Percentiles rank a stretch among this genome's conserved stretches.
Evolutionary conservation across 2,888 invertebrate species (phyloP).

Genomic region (Mythimna lalbum): DNA sequence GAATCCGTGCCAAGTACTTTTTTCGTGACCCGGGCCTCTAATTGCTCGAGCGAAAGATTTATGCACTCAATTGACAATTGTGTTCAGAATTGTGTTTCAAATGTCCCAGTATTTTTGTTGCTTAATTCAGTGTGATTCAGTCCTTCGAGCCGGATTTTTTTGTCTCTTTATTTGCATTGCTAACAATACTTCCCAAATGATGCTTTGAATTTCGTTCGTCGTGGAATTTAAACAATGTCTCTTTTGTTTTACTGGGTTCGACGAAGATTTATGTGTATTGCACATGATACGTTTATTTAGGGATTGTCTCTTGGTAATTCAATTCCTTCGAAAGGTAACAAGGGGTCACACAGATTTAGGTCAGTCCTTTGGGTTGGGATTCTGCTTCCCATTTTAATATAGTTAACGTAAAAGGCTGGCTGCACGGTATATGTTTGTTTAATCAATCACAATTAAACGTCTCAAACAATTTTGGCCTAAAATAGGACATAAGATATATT

Average conservation of each 20-base stretch:
- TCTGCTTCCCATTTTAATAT: no score
- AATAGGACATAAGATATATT: no score
- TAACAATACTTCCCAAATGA: conserved; percentile 57
- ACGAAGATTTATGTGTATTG: conserved; percentile 38
- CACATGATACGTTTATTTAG: conserved; percentile 26
- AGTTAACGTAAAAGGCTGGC: no score
- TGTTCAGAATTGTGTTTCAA: conserved; percentile 44
- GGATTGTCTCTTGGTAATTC: conserved; percentile 9
- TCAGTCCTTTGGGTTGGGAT: not conserved
- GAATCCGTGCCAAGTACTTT: conserved; percentile 56
- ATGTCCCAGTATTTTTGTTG: conserved; percentile 49
- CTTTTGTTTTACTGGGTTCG: conserved; percentile 43
- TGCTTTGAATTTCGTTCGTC: conserved; percentile 49
- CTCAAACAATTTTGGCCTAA: no score
- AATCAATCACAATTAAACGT: not conserved
- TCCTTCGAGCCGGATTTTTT: conserved; percentile 49
- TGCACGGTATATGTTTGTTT: not conserved
- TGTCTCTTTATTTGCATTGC: conserved; percentile 45
- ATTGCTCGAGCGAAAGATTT: conserved; percentile 61
- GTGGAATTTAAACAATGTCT: conserved; percentile 40
- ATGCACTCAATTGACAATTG: conserved; percentile 59
- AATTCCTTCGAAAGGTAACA: not conserved
- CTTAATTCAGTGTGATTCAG: conserved; percentile 46
- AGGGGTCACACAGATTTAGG: not conserved
- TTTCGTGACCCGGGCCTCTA: conserved; percentile 55